A percentile compares a stretch with the other conserved stretches of the same genome.
Evolutionary conservation across 2,797 vertebrate species (phyloP).

Genomic region (Chaetodon trifasciatus): DNA sequence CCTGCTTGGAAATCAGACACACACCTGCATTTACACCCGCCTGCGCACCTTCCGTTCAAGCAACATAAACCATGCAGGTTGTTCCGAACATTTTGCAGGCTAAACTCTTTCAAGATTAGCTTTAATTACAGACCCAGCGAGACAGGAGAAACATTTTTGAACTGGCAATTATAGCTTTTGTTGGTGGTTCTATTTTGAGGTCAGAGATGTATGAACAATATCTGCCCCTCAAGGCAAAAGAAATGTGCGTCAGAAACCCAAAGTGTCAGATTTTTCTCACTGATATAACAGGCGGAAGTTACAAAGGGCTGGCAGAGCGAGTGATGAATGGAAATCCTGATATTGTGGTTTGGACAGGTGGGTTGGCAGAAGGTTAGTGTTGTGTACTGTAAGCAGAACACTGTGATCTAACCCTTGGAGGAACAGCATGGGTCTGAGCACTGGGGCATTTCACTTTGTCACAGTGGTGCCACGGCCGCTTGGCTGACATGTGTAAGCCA

Average conservation of each 20-base stretch:
- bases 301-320: conserved; percentile 41
- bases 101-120: conserved; percentile 66
- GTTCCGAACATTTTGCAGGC: conserved; percentile 51
- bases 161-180: conserved; percentile 74
- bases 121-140: conserved; percentile 71
- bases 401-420: conserved; percentile 55
- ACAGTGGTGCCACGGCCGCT: conserved; percentile 62
- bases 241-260: conserved; percentile 34
- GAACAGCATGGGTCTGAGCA: conserved; percentile 48
- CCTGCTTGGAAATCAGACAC: conserved; percentile 49
- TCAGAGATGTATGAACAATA: conserved; percentile 48
- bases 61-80: conserved; percentile 59
- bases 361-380: conserved; percentile 59
- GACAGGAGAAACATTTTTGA: conserved; percentile 66
- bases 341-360: conserved; percentile 74
- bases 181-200: conserved; percentile 66
- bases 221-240: conserved; percentile 31
- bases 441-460: conserved; percentile 65
- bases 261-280: conserved; percentile 23
- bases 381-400: conserved; percentile 74
- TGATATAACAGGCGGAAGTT: conserved; percentile 53
- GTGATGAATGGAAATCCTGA: conserved; percentile 54
- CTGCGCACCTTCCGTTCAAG: conserved; percentile 36
- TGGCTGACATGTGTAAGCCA: conserved; percentile 76
- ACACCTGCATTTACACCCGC: conserved; percentile 65